phyloP scores from a whole-genome alignment of 2,113 vertebrate genomes.

The Donacobius atricapilla region DNA sequence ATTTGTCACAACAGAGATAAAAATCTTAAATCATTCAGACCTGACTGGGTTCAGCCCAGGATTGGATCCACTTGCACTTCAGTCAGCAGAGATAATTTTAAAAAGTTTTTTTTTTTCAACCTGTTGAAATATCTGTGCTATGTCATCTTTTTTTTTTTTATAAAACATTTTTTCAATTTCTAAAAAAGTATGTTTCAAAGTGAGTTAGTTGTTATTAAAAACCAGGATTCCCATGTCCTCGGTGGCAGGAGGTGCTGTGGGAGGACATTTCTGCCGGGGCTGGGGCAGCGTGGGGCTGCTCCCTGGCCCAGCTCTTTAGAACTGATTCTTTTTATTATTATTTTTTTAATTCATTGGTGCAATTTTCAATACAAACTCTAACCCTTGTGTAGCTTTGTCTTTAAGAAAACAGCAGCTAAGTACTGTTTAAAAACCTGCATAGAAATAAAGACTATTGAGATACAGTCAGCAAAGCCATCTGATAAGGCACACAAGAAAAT shows the following conservation, averaged over 20 bases:
- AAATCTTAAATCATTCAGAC: background rate
- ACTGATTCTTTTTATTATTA: background rate
- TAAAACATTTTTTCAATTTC: slow-evolving; percentile 67
- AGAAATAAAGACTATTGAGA: slow-evolving; percentile 81
- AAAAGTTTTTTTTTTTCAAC: slow-evolving; percentile 43
- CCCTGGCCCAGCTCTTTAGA: slow-evolving; percentile 49
- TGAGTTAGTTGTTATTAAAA: slow-evolving; percentile 40
- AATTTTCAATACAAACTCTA: slow-evolving; percentile 74
- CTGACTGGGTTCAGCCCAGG: background rate
- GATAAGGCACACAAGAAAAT: slow-evolving; percentile 84
- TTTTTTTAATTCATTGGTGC: slow-evolving; percentile 42
- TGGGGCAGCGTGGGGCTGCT: slow-evolving; percentile 72
- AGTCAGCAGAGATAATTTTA: background rate
- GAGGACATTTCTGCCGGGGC: background rate
- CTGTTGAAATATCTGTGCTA: slow-evolving; percentile 51
- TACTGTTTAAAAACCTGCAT: slow-evolving; percentile 82
- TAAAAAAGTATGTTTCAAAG: slow-evolving; percentile 63
- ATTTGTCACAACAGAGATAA: slow-evolving; percentile 28
- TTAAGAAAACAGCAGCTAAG: slow-evolving; percentile 72
- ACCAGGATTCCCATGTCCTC: slow-evolving; percentile 2
- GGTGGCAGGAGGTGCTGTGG: background rate
- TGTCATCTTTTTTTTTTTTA: slow-evolving; percentile 51
- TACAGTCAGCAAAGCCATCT: slow-evolving; percentile 85
- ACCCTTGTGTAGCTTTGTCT: slow-evolving; percentile 67
- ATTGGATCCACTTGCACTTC: background rate